Base-by-base conservation (phyloP, 2,888 invertebrate species). In the Cephus spinipes region DNA sequence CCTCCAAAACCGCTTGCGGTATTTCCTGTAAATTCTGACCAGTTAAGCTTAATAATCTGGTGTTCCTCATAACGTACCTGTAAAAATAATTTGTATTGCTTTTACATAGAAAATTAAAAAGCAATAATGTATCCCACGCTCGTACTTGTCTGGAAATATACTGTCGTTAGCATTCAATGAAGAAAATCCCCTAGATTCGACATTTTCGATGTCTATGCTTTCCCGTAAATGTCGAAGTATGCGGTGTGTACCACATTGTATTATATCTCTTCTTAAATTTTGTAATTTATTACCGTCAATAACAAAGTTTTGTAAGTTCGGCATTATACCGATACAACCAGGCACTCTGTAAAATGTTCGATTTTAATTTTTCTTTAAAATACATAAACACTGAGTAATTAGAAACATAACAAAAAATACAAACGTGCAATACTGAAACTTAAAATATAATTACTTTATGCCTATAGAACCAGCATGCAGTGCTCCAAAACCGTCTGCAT, bases 271-370 rank as follows among this genome's bases (percentile, higher is more conserved):
- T 68, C 98, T 93, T 36, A 98, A 95, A 76, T 95, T 95, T 85
- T 96, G 94, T 83, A 98, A 92, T 86, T 96, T 96, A 92, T 98
- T 98, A 9, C 98, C 98, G 83, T 97, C 97, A 86, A 98, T 93
- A 81, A 95, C 95, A 76, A 98, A 93, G 83, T 96, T 96, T 87
- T 97, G 96, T 79, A 98, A 92, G 89, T 97, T 96, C 0, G 96
- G 95, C 85, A 98, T 93, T 1, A 94, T 91, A 33, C 95, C 93
- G 76, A 96, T 88, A n/a, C 93, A 93, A 85, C 92, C 93, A n/a
- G 96, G 96, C 80, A 97, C 92, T 83, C 95, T 95, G 87, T 3
- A 89, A 90, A 81, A 80, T 23, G 23, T 23, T 55, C 55, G 9
- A 9, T 55, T 9, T 55, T 23, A 55, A 77, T 78, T 75, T 15